Evolutionary conservation across 2,113 vertebrate species (phyloP).

Genomic region (Castor canadensis): DNA sequence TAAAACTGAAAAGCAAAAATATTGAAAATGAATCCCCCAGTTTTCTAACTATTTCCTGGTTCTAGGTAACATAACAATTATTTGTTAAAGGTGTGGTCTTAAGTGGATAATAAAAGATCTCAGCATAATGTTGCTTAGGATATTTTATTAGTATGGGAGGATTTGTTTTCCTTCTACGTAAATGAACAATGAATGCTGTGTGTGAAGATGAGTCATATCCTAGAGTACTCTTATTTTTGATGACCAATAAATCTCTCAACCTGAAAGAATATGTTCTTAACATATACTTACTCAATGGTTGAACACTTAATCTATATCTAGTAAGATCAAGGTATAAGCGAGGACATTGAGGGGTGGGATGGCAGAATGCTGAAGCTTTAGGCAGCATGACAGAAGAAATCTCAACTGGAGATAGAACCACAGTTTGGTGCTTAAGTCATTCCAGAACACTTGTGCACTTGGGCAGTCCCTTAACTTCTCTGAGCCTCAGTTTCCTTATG

Average conservation of each 20-base stretch:
- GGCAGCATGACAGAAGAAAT: background rate
- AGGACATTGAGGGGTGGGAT: background rate
- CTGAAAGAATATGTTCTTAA: constrained; percentile 19
- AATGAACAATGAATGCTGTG: constrained; percentile 25
- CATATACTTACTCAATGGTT: constrained; percentile 1
- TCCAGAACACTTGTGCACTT: background rate
- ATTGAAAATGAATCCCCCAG: background rate
- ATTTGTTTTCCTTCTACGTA: constrained; percentile 63
- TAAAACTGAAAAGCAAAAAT: constrained; percentile 30
- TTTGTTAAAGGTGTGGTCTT: constrained; percentile 46
- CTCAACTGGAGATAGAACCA: background rate
- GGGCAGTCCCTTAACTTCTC: constrained; percentile 20
- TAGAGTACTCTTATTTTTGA: background rate
- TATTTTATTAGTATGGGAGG: constrained; percentile 19
- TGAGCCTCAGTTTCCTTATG: background rate
- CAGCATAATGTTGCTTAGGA: constrained; percentile 33
- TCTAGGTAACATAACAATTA: constrained; percentile 41
- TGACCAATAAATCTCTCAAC: constrained; percentile 7
- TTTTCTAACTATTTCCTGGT: background rate
- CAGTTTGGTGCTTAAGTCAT: background rate
- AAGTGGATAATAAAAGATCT: background rate
- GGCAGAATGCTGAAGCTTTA: background rate
- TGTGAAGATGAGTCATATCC: background rate
- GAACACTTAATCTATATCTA: background rate
- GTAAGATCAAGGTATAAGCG: background rate